A percentile compares a stretch with the other conserved stretches of the same genome.
Evolutionary conservation across 2,113 vertebrate species (phyloP).

Genomic region (Dissostichus mawsoni): DNA sequence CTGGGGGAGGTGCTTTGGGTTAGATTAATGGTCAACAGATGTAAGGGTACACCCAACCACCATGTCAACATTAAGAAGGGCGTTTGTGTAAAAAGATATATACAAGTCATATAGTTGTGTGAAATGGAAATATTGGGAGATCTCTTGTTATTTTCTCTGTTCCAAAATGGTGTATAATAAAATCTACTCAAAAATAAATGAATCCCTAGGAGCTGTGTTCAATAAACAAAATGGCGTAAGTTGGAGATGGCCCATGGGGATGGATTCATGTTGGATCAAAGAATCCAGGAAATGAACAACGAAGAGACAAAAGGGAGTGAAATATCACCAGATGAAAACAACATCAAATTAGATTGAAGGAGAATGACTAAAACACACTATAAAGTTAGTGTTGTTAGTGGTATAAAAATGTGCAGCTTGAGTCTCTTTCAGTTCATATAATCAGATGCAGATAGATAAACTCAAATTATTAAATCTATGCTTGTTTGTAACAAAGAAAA

Average conservation of each 20-base stretch:
- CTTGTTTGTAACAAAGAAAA: neutral
- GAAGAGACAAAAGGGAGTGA: neutral
- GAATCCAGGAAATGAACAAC: neutral
- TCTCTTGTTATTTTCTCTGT: neutral
- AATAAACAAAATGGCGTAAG: neutral
- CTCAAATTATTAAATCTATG: neutral
- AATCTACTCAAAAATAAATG: neutral
- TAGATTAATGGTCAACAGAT: too few species aligned
- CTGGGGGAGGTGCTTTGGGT: neutral
- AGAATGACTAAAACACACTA: neutral
- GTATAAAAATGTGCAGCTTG: neutral
- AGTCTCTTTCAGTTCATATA: neutral
- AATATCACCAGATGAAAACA: neutral
- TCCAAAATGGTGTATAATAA: too few species aligned
- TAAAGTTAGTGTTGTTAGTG: neutral
- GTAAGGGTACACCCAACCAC: too few species aligned
- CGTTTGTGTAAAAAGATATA: neutral
- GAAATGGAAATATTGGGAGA: neutral
- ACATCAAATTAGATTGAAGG: neutral
- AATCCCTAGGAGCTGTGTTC: neutral
- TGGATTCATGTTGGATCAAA: neutral
- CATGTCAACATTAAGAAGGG: neutral
- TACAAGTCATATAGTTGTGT: neutral
- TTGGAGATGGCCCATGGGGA: neutral
- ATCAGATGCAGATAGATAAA: neutral